phyloP scores from a whole-genome alignment of 2,888 invertebrate genomes.

The Heteromyza rotundicornis region DNA sequence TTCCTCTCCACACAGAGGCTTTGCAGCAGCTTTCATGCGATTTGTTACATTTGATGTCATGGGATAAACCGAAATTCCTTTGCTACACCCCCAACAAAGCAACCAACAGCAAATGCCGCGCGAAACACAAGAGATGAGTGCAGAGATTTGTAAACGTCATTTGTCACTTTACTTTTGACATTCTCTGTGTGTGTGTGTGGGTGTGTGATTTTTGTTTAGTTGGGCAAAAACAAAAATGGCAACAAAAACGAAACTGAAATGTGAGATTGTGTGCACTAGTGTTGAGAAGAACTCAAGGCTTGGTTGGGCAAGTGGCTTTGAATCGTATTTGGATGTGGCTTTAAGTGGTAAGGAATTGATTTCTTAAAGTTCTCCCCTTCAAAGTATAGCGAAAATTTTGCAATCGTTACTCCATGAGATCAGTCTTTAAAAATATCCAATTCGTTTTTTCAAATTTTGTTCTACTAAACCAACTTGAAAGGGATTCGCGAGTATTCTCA shows the following conservation, averaged over 20 bases:
- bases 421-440: constrained; percentile 22
- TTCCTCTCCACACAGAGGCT: background rate
- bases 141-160: constrained; percentile 12
- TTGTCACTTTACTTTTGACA: constrained; percentile 7
- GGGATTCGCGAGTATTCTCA: too few species aligned
- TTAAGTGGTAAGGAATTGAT: too few species aligned
- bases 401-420: constrained; percentile 12
- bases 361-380: too few species aligned
- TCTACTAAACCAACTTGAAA: too few species aligned
- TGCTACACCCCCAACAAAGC: background rate
- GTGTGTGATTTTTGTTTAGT: background rate
- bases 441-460: too few species aligned
- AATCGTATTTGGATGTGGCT: too few species aligned
- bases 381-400: too few species aligned
- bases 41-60: constrained; percentile 14
- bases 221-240: too few species aligned
- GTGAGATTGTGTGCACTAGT: too few species aligned
- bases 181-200: background rate
- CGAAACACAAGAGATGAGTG: background rate
- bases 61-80: constrained; percentile 5
- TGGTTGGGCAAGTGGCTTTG: too few species aligned
- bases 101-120: background rate
- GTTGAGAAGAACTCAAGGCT: too few species aligned
- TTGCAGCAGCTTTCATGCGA: constrained; percentile 9
- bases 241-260: too few species aligned